Conservation (phyloP, 2,797 vertebrate genomes). For the Odontamblyopus lacepedii region DNA sequence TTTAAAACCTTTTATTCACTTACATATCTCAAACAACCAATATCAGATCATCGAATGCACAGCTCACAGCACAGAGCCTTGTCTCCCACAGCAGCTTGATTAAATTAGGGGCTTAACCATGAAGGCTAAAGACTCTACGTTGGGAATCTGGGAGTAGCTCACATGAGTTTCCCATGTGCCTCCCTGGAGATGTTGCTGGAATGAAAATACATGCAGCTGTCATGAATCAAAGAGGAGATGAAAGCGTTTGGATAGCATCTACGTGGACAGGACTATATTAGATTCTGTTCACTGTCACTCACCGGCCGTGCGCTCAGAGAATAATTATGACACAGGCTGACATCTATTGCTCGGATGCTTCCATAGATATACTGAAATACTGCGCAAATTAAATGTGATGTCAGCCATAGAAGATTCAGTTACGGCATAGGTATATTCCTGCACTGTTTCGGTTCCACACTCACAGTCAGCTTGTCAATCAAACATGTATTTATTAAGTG, state of each 20-base stretch:
- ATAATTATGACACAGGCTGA: conserved; percentile 8
- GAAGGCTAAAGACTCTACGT: conserved; percentile 17
- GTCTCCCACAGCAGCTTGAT: conserved; percentile 37
- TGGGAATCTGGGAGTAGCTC: conserved; percentile 13
- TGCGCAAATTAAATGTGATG: conserved; percentile 7
- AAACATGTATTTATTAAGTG: not conserved
- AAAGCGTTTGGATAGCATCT: conserved; percentile 10
- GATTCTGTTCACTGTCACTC: conserved; percentile 10
- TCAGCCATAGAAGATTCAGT: not conserved
- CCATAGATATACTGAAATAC: not conserved
- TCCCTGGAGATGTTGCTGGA: conserved; percentile 6
- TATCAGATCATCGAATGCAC: conserved; percentile 26
- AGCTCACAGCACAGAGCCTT: conserved; percentile 29
- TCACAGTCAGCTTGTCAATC: not conserved
- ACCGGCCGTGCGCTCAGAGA: not conserved
- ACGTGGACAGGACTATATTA: not conserved
- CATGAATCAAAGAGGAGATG: conserved; percentile 5
- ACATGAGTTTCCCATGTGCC: conserved; percentile 20
- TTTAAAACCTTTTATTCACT: conserved; percentile 43
- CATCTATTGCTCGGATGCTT: not conserved
- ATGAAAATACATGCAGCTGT: not conserved
- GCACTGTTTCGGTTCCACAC: not conserved
- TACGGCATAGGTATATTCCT: not conserved
- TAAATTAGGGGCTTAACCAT: conserved; percentile 47
- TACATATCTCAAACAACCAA: conserved; percentile 29